Conservation (phyloP, 2,797 vertebrate species). For the Sebastes cheni region DNA sequence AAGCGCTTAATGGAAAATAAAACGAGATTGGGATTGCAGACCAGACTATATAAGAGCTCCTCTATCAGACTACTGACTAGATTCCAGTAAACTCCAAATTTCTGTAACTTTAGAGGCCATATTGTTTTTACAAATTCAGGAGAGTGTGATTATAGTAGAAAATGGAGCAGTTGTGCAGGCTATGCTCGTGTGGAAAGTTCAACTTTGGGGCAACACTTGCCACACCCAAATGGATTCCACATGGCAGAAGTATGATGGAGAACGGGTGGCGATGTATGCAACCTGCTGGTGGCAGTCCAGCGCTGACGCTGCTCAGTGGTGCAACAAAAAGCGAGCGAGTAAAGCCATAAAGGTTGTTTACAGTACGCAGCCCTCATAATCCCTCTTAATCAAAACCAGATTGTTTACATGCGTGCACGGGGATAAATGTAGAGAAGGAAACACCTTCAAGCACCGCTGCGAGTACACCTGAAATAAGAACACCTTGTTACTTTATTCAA, state of each 20-base stretch:
- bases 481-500: neutral
- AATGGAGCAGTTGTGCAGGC: neutral
- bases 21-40: neutral
- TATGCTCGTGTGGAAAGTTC: conserved; percentile 29
- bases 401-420: conserved; percentile 45
- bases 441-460: conserved; percentile 2
- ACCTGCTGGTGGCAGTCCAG: conserved; percentile 19
- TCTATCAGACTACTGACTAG: neutral
- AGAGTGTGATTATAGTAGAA: neutral
- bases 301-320: conserved; percentile 22
- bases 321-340: conserved; percentile 21
- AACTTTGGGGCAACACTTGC: conserved; percentile 31
- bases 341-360: conserved; percentile 67
- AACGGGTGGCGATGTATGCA: neutral
- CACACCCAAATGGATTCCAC: conserved; percentile 48
- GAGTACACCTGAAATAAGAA: neutral
- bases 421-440: conserved; percentile 35
- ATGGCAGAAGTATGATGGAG: conserved; percentile 32
- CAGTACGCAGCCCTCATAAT: conserved; percentile 52
- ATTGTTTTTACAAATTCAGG: neutral
- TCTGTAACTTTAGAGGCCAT: neutral
- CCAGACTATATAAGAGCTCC: neutral
- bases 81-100: neutral
- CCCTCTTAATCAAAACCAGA: conserved; percentile 59
- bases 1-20: neutral